phyloP scores from a whole-genome alignment of 2,113 vertebrate species.

The Edolisoma coerulescens region DNA sequence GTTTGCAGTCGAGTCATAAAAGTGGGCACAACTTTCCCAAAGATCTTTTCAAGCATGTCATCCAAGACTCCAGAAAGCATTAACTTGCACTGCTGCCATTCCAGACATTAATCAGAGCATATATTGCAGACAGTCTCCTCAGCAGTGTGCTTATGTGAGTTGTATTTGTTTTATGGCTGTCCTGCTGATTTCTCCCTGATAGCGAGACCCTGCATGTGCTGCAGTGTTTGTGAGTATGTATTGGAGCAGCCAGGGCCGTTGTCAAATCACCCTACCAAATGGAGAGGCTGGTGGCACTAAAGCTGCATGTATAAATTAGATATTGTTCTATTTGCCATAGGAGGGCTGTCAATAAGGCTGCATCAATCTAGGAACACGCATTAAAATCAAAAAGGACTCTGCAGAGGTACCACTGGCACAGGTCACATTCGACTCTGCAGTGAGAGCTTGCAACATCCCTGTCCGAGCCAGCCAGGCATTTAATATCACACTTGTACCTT shows the following conservation, averaged over 20 bases:
- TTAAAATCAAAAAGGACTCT: not conserved
- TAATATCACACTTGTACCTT: not conserved
- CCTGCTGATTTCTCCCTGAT: conserved; percentile 37
- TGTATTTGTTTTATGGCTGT: conserved; percentile 29
- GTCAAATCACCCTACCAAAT: not conserved
- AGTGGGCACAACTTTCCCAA: conserved; percentile 4
- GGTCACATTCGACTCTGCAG: not conserved
- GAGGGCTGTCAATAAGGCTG: not conserved
- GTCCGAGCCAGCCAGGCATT: not conserved
- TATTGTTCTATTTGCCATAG: not conserved
- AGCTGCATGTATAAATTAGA: not conserved
- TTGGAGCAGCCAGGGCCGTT: not conserved
- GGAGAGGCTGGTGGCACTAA: not conserved
- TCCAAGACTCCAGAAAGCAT: conserved; percentile 25
- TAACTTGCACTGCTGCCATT: conserved; percentile 28
- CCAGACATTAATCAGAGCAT: conserved; percentile 40
- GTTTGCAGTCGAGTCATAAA: not conserved
- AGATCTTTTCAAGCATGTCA: not conserved
- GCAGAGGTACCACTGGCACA: not conserved
- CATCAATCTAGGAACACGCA: not conserved
- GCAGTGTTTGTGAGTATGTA: not conserved
- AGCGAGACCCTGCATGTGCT: not conserved
- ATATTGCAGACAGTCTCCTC: conserved; percentile 15
- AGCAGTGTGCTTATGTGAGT: conserved; percentile 9
- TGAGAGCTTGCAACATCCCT: not conserved